A percentile compares a stretch with the other conserved stretches of the same genome.
Conservation (phyloP, 2,797 vertebrate genomes). For the Aeoliscus strigatus region DNA sequence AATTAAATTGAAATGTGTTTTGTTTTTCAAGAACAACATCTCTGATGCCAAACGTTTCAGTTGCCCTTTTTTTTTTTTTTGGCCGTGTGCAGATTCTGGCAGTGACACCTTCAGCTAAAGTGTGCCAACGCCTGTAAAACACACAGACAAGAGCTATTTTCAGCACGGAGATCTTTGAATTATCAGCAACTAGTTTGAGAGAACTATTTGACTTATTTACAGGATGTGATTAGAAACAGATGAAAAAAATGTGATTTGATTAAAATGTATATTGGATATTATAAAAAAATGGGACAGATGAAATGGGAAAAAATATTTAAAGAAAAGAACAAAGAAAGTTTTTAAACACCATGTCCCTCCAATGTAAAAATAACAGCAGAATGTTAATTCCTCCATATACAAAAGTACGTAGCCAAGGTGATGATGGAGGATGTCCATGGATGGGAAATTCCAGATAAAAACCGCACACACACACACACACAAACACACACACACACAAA, state of each 20-base stretch:
- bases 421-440: slow-evolving; percentile 3
- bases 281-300: too few relatives aligned
- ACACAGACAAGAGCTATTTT: slow-evolving; percentile 42
- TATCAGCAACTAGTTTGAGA: slow-evolving; percentile 7
- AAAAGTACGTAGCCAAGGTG: slow-evolving; percentile 7
- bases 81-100: slow-evolving; percentile 38
- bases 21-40: slow-evolving; percentile 21
- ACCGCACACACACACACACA: slow-evolving; percentile 12
- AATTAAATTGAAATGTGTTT: background rate
- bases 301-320: too few relatives aligned
- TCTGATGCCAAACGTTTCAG: slow-evolving; percentile 48
- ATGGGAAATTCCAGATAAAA: slow-evolving; percentile 5
- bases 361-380: slow-evolving; percentile 7
- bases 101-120: slow-evolving; percentile 32
- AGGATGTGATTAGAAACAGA: slow-evolving; percentile 15
- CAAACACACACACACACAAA: slow-evolving; percentile 16
- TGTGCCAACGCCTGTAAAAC: slow-evolving; percentile 47
- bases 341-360: too few relatives aligned
- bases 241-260: slow-evolving; percentile 4
- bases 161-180: slow-evolving; percentile 11
- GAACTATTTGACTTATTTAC: background rate
- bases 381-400: background rate
- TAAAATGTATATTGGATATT: too few relatives aligned
- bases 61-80: slow-evolving; percentile 32
- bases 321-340: too few relatives aligned